A percentile compares a stretch with the other conserved stretches of the same genome.
Conservation (phyloP, 2,888 invertebrate species). For the Eulithis prunata region DNA sequence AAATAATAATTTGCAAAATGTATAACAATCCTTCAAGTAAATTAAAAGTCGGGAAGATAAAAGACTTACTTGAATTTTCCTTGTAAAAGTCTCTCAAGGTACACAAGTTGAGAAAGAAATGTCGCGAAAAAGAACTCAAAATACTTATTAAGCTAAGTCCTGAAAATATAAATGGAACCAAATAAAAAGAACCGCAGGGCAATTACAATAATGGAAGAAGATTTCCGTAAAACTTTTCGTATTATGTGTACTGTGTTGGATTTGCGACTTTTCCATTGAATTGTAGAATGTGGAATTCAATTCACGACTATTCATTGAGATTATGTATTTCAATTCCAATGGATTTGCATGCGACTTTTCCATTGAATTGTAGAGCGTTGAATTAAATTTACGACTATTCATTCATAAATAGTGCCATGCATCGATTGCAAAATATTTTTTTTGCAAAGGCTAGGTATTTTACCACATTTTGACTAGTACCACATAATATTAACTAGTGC, state of each 20-base stretch:
- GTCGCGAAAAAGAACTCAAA: neutral
- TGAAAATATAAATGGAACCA: neutral
- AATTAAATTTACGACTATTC: no score
- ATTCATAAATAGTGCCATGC: no score
- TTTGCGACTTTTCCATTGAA: conserved; percentile 20
- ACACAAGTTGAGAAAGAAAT: conserved; percentile 3
- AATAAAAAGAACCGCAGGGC: neutral
- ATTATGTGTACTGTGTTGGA: neutral
- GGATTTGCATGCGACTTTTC: no score
- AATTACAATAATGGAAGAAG: conserved; percentile 1
- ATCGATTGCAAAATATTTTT: no score
- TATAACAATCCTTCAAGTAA: conserved; percentile 1
- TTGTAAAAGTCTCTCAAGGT: neutral
- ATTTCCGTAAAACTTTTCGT: conserved; percentile 5
- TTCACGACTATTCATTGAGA: conserved; percentile 4
- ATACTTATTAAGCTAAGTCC: neutral
- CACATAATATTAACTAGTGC: no score
- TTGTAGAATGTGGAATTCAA: conserved; percentile 13
- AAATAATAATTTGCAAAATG: neutral
- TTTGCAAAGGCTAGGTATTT: no score
- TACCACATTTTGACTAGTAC: no score
- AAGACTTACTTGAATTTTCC: conserved; percentile 2
- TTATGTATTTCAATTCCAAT: no score
- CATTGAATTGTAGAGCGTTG: no score
- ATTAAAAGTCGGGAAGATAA: conserved; percentile 10